Percentiles rank a stretch among this genome's conserved stretches.
Evolutionary conservation across 2,888 invertebrate species (phyloP).

Genomic region (Bembecia ichneumoniformis): DNA sequence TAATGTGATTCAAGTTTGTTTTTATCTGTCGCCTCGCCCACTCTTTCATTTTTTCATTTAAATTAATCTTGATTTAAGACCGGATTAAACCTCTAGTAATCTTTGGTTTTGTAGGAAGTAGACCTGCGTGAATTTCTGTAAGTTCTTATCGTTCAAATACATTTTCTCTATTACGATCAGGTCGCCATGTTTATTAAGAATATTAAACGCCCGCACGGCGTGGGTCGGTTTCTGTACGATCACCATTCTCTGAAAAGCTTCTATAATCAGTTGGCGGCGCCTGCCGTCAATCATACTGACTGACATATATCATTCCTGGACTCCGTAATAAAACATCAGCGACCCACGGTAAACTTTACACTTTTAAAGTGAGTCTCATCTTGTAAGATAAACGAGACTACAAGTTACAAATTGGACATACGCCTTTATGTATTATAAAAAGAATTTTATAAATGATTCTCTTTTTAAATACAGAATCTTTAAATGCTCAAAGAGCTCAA

Average conservation of each 20-base stretch:
- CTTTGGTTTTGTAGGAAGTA: too few species aligned
- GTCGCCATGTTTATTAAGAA: neutral
- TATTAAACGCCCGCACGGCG: neutral
- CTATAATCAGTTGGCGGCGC: slow-evolving; percentile 28
- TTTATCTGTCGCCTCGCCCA: slow-evolving; percentile 28
- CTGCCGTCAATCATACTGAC: slow-evolving; percentile 50
- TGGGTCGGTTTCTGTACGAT: neutral
- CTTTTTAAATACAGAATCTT: too few species aligned
- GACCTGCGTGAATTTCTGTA: too few species aligned
- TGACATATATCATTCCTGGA: slow-evolving; percentile 42
- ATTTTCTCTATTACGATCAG: neutral
- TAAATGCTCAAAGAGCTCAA: too few species aligned
- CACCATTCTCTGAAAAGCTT: slow-evolving; percentile 15
- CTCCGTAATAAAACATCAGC: slow-evolving; percentile 36
- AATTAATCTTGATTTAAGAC: too few species aligned
- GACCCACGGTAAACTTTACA: slow-evolving; percentile 1
- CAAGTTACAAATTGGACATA: too few species aligned
- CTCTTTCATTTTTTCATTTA: slow-evolving; percentile 14
- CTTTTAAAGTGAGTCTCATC: neutral
- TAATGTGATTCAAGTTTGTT: slow-evolving; percentile 34
- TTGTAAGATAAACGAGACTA: neutral
- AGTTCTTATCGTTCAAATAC: neutral
- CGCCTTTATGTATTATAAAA: too few species aligned
- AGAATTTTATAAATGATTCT: too few species aligned
- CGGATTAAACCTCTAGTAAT: too few species aligned